phyloP scores from a whole-genome alignment of 2,888 invertebrate species.

The Rhingia rostrata region DNA sequence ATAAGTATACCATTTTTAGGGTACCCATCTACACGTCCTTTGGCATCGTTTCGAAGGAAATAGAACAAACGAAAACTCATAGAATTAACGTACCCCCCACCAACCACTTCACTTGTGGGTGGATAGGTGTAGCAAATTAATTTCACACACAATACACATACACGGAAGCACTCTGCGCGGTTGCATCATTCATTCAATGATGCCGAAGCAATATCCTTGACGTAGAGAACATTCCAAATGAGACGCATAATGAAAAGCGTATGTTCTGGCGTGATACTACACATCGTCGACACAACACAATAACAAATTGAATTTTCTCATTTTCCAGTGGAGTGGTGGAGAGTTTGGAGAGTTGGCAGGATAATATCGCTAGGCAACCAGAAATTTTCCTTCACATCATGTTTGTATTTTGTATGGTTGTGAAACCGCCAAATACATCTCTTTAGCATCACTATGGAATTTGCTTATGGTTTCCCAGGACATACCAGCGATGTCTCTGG shows the following conservation, averaged over 20 bases:
- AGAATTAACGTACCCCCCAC: neutral
- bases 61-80: neutral
- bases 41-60: neutral
- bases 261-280: conserved; percentile 5
- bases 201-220: conserved; percentile 11
- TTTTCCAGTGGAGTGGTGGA: neutral
- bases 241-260: conserved; percentile 31
- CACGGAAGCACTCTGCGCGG: conserved; percentile 2
- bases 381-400: neutral
- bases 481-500: neutral
- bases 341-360: conserved; percentile 1
- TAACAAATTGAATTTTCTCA: conserved; percentile 32
- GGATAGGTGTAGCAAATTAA: conserved; percentile 26
- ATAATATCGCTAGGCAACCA: conserved; percentile 20
- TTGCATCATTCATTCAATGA: conserved; percentile 13
- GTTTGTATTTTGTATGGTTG: neutral
- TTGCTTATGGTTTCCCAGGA: neutral
- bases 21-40: neutral
- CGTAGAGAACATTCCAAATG: conserved; percentile 35
- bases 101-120: no score
- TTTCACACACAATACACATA: conserved; percentile 29
- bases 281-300: conserved; percentile 10
- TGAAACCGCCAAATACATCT: neutral
- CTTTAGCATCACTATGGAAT: neutral
- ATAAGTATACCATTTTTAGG: conserved; percentile 15